A percentile compares a stretch with the other conserved stretches of the same genome.
These are phyloP conservation scores for Cebidichthys violaceus DNA, from an alignment of 2,113 vertebrate species.

Conservation along the genomic window DNA sequence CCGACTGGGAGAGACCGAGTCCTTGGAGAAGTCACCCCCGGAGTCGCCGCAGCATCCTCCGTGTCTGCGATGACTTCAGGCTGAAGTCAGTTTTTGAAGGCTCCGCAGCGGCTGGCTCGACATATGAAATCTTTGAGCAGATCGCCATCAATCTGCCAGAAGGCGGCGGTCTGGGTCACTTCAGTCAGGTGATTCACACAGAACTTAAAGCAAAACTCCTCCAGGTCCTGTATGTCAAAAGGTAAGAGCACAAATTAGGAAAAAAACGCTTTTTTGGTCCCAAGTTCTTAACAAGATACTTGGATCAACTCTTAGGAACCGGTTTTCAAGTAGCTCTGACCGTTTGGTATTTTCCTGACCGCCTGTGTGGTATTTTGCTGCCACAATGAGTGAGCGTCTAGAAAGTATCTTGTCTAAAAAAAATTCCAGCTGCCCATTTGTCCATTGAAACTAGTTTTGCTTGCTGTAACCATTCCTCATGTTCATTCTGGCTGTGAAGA, in stretches of 20 bases:
- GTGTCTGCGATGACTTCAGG: background rate
- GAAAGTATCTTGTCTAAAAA: too few relatives aligned
- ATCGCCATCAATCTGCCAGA: slow-evolving; percentile 96
- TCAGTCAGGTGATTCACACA: slow-evolving; percentile 98
- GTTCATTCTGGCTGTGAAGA: too few relatives aligned
- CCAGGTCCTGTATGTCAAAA: slow-evolving; percentile 88
- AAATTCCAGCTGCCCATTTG: too few relatives aligned
- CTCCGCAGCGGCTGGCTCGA: slow-evolving; percentile 96
- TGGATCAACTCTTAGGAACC: background rate
- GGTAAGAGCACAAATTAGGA: background rate
- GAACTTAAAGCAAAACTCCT: slow-evolving; percentile 99
- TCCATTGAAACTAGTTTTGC: too few relatives aligned
- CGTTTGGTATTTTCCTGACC: background rate
- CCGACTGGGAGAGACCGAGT: background rate
- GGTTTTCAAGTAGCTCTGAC: background rate
- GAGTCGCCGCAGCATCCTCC: background rate
- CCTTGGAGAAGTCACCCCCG: background rate
- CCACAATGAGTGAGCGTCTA: too few relatives aligned
- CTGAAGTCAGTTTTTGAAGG: slow-evolving; percentile 93
- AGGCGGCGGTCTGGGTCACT: slow-evolving; percentile 95
- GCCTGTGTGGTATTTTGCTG: too few relatives aligned
- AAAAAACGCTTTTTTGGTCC: background rate
- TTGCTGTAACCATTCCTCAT: too few relatives aligned
- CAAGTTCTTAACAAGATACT: background rate
- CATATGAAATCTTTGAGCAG: slow-evolving; percentile 98